Conservation (phyloP, 1,140 invertebrate species). For the Leptinotarsa defecta region DNA sequence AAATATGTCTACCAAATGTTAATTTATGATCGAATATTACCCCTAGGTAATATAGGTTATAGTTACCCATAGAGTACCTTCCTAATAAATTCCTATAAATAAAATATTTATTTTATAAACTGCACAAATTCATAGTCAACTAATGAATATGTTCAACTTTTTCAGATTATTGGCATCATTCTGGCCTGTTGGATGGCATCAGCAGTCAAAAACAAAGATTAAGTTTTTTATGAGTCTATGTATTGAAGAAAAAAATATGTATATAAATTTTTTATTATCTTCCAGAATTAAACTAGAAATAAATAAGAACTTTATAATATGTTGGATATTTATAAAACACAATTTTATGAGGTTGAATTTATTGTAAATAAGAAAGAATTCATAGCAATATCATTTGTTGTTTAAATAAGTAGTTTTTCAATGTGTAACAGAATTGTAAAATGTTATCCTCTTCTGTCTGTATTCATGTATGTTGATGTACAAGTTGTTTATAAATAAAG, state of each 20-base stretch:
- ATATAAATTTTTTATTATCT: background rate
- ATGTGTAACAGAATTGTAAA: background rate
- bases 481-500: too few species aligned
- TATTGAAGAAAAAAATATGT: background rate
- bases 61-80: background rate
- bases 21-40: too few species aligned
- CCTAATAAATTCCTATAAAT: background rate
- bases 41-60: background rate
- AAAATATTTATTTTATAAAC: background rate
- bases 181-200: slow-evolving; percentile 64
- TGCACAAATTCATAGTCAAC: background rate
- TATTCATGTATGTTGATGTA: too few species aligned
- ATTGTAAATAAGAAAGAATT: too few species aligned
- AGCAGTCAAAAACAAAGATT: slow-evolving; percentile 58
- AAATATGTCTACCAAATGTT: too few species aligned
- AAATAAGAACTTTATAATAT: background rate
- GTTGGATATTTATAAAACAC: background rate
- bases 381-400: background rate
- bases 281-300: background rate
- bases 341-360: background rate
- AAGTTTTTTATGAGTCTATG: slow-evolving; percentile 2
- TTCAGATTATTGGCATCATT: slow-evolving; percentile 59
- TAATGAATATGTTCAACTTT: slow-evolving; percentile 7
- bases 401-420: background rate
- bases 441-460: background rate